These are phyloP conservation scores for Patella ulyssiponensis DNA, from an alignment of 2,888 invertebrate genomes.

Conservation along the genomic window DNA sequence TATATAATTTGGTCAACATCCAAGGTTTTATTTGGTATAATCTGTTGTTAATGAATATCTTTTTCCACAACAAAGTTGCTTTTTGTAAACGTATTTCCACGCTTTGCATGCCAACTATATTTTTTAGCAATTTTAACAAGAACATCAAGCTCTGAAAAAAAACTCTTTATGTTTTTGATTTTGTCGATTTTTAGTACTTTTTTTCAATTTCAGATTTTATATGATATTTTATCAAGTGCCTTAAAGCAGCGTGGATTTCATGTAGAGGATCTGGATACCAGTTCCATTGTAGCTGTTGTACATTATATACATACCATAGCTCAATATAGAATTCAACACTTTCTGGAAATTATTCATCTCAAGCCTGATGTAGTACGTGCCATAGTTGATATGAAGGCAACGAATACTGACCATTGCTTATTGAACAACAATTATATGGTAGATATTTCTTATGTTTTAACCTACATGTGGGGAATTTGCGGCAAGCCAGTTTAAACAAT, in stretches of 20 bases:
- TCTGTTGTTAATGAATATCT: too few species aligned
- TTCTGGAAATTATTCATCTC: constrained; percentile 45
- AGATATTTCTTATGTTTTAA: constrained; percentile 17
- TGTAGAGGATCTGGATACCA: constrained; percentile 3
- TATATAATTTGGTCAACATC: too few species aligned
- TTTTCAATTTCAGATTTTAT: constrained; percentile 22
- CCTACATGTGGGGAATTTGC: too few species aligned
- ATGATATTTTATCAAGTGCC: constrained; percentile 18
- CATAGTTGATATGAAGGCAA: constrained; percentile 35
- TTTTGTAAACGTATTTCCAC: too few species aligned
- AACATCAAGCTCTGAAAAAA: too few species aligned
- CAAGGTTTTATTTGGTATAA: too few species aligned
- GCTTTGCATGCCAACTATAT: too few species aligned
- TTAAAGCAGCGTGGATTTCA: constrained; percentile 17
- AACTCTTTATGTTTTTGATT: too few species aligned
- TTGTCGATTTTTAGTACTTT: too few species aligned
- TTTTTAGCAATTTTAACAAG: too few species aligned
- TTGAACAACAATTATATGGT: constrained; percentile 47
- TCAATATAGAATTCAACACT: constrained; percentile 40
- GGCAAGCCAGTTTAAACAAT: too few species aligned
- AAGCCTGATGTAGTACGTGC: constrained; percentile 46
- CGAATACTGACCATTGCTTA: constrained; percentile 38
- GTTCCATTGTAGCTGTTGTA: constrained; percentile 23
- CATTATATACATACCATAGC: constrained; percentile 20
- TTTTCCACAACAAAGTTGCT: too few species aligned